phyloP scores from a whole-genome alignment of 2,888 invertebrate genomes.

The Rhamnusium bicolor region DNA sequence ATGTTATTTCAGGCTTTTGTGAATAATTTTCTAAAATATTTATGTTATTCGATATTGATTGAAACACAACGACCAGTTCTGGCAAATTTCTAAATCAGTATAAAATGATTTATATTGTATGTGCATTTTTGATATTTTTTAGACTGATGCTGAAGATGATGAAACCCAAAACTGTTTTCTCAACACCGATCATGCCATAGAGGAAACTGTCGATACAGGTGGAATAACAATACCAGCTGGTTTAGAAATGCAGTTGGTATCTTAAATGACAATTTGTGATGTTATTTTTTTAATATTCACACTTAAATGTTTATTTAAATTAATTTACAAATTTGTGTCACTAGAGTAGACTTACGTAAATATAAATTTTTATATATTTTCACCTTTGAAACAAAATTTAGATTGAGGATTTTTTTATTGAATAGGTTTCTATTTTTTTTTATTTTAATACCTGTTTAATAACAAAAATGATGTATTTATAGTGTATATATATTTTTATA shows the following conservation, averaged over 20 bases:
- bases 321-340: constrained; percentile 9
- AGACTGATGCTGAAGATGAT: constrained; percentile 68
- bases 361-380: not conserved
- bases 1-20: no score
- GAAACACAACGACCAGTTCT: no score
- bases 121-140: no score
- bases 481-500: constrained; percentile 30
- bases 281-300: not conserved
- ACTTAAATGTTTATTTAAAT: not conserved
- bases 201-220: constrained; percentile 73
- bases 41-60: no score
- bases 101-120: no score
- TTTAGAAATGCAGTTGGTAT: constrained; percentile 51
- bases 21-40: no score
- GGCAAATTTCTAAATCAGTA: no score
- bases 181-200: constrained; percentile 61
- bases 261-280: not conserved
- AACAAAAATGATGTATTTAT: not conserved
- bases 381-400: not conserved
- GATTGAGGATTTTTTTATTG: not conserved
- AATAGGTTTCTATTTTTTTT: constrained; percentile 19
- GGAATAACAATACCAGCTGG: constrained; percentile 75
- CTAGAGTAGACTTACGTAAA: not conserved
- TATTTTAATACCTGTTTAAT: constrained; percentile 1
- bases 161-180: constrained; percentile 68